Base-by-base conservation (phyloP, 2,888 invertebrate genomes). In the Epirrita christyi region DNA sequence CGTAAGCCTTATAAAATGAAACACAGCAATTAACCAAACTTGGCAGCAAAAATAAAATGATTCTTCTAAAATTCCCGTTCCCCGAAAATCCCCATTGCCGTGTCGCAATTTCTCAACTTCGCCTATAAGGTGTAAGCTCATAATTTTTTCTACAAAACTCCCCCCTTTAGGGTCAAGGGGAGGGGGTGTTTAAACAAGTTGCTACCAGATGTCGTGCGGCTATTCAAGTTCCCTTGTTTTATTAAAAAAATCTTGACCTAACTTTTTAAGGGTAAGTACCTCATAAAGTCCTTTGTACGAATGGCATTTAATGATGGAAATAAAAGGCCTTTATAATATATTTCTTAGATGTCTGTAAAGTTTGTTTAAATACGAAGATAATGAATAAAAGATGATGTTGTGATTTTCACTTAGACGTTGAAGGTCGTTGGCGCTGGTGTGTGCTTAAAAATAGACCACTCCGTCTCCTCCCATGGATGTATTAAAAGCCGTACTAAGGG, bases 211-310 rank as follows among this genome's bases (percentile, higher is more conserved):
- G 81, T 76, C 73, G 79, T 66, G 62, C 27, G 68, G 72, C 76
- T 67, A 79, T 79, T 73, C 76, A 73, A 76, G 77, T 80, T 80
- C 78, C 68, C 78, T 75, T 76, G 72, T 81, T 81, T 81, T 81
- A 80, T 78, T 81, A 80, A 81, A 81, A 80, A 80, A 80, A 80
- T 73, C 76, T 68, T 67, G 73, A 72, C 77, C 73, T 71, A 71
- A 78, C 71, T 73, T 71, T 21, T 70, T 67, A 68, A 71, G 70
- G 62, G 67, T n/a, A n/a, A n/a, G n/a, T 62, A 57, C 43, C 34
- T 32, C 58, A 63, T 61, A 65, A 63, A 60, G 41, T 45, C 56
- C 56, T 59, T 63, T 63, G 59, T 55, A 52, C 46, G 44, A 59
- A 56, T 59, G 44, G 52, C 52, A 60, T 65, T 67, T 67, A 65